These are phyloP conservation scores for Benitochromis conjunctus DNA, from an alignment of 2,113 vertebrate species.

Conservation along the genomic window DNA sequence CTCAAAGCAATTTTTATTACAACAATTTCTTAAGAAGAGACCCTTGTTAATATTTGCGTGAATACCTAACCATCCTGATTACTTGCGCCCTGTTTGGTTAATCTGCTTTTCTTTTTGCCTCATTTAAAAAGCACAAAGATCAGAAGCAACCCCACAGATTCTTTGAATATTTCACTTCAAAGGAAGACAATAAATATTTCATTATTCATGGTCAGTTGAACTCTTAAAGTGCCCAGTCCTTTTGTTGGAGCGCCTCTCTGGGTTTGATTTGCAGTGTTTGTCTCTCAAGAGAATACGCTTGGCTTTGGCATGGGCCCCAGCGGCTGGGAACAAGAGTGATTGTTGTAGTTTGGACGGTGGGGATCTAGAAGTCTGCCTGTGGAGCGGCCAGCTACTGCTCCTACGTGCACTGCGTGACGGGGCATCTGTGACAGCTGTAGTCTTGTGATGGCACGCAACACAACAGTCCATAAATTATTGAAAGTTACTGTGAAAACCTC, in stretches of 20 bases:
- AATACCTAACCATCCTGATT: neutral
- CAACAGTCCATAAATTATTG: conserved; percentile 13
- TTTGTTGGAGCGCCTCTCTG: conserved; percentile 21
- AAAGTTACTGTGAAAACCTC: neutral
- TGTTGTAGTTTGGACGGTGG: conserved; percentile 32
- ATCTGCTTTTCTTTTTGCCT: neutral
- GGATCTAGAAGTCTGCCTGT: conserved; percentile 18
- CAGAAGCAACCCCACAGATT: conserved; percentile 6
- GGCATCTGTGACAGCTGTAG: conserved; percentile 32
- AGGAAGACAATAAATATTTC: conserved; percentile 56
- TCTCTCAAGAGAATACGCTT: conserved; percentile 13
- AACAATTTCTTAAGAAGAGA: neutral
- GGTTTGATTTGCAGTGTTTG: conserved; percentile 31
- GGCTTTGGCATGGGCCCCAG: neutral
- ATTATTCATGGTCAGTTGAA: conserved; percentile 52
- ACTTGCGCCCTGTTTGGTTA: neutral
- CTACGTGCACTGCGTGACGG: conserved; percentile 7
- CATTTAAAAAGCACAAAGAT: neutral
- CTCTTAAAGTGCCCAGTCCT: conserved; percentile 28
- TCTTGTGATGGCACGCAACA: neutral
- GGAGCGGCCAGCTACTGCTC: conserved; percentile 9
- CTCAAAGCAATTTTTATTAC: neutral
- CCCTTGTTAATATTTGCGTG: neutral
- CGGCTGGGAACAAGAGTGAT: conserved; percentile 34
- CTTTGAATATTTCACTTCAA: conserved; percentile 45